Base-by-base conservation (phyloP, 2,113 vertebrate genomes). In the Eclectus roratus region DNA sequence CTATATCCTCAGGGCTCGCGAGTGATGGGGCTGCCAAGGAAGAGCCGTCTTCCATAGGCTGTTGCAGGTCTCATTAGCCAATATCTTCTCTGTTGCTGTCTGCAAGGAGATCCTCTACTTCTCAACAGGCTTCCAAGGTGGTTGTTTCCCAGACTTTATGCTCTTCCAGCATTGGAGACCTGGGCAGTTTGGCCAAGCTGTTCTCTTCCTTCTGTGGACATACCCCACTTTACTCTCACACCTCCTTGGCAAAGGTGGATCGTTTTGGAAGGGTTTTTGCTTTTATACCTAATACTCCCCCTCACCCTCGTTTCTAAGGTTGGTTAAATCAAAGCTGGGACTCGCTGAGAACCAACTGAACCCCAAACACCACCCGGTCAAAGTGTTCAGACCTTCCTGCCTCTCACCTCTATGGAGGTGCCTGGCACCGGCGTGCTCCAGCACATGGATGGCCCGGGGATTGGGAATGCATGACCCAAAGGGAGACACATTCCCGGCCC, bases 211-310 rank as follows among this genome's bases (percentile, higher is more conserved):
- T 53, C 92, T 64, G 73, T 47, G 94, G 95, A 97, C 65, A 4
- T 89, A 84, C 80, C 94, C 89, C 44, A 33, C 77, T 87, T 86
- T 94, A 10, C 89, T 94, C 94, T 95, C 41, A 29, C 93, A 72
- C 84, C 89, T 95, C 93, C 89, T 94, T 43, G 25, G 69, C 94
- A 46, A 37, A 94, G 88, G 55, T 81, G 96, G 89, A 97, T 93
- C 0, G 7, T 96, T 96, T 92, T 89, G 86, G 80, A 97, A 97
- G 41, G 86, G 83, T 95, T 95, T 91, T 93, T 93, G 94, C 94
- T 97, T 97, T 97, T 97, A 69, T 97, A 96, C 86, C 96, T 94
- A 33, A 82, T 80, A 74, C 7, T 5, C 1, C 44, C 24, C 29
- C 29, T 6, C 11, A 27, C 8, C 35, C 60, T 88, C 15, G 0